Evolutionary conservation across 1,140 invertebrate genomes (phyloP), one percentile per base, ranked within the genome.

Genomic region (Papilio aristodemus): DNA sequence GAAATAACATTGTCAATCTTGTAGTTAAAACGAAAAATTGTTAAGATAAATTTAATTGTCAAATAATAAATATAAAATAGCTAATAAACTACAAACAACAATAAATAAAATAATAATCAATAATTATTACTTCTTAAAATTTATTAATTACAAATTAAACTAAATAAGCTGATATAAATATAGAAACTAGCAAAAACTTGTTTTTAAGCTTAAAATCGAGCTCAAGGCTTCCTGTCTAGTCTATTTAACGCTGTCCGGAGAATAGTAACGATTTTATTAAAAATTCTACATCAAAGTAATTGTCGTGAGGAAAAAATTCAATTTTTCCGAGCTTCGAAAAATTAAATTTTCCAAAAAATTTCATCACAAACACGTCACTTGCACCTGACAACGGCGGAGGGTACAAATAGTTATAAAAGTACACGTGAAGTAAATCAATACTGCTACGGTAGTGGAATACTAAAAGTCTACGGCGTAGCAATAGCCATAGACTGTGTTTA

Each of bases 381-480:
- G 43, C 43, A 46, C 43, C 14, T 46, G 43, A 46, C 43, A 46
- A 46, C 14, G 39, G n/a, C 39, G 43, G 43, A 46, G 43, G 4
- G 43, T 7, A 46, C 43, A 54, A 54, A 54, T 54, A 54, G 46
- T 54, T 54, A 9, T 54, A 54, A 54, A 54, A 54, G 19, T 25
- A 54, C 22, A 43, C 41, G 46, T 25, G 46, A 54, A 17, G 46
- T 54, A 54, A 54, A 54, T 54, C 46, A 54, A 54, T 54, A 19
- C 46, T 54, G 46, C 46, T 54, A 54, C 46, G 19, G 46, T 25
- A 32, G 27, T 32, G 27, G 27, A 32, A 54, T 54, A 54, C 10
- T 22, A 19, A n/a, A n/a, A 10, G 46, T 43, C 46, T 54, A 54
- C 46, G 46, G 11, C 46, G 46, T 54, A 54, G 46, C 46, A 25